Conservation (phyloP, 2,888 invertebrate genomes). For the Drosophila helvetica region DNA sequence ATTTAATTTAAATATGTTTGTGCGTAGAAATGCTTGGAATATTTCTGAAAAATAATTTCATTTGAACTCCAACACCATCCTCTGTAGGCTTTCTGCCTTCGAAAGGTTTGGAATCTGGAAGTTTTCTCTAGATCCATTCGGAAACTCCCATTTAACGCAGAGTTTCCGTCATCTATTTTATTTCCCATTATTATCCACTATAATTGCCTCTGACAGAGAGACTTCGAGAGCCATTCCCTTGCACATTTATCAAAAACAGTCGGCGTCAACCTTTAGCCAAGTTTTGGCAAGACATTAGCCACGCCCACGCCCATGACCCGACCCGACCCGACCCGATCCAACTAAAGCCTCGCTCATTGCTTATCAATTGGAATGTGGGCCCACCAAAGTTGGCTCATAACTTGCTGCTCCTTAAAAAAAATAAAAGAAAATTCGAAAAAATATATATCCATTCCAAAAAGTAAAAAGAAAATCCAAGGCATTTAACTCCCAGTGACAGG, state of each 20-base stretch:
- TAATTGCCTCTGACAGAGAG: constrained; percentile 11
- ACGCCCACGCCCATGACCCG: constrained; percentile 54
- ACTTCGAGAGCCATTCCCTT: constrained; percentile 12
- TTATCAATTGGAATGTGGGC: constrained; percentile 68
- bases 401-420: constrained; percentile 17
- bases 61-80: no score
- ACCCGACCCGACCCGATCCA: neutral
- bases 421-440: constrained; percentile 8
- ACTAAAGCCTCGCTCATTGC: constrained; percentile 37
- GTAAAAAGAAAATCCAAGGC: constrained; percentile 62
- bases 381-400: constrained; percentile 61
- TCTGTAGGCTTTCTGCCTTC: no score
- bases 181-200: constrained; percentile 14
- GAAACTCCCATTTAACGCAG: no score
- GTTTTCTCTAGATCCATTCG: no score
- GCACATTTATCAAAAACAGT: constrained; percentile 69
- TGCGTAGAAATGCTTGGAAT: no score
- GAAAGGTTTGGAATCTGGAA: no score
- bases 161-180: no score
- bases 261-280: constrained; percentile 52
- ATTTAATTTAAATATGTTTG: no score
- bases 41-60: no score
- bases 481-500: constrained; percentile 74
- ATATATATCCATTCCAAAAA: constrained; percentile 10
- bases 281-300: constrained; percentile 67